Conservation (phyloP, 1,140 invertebrate genomes). For the Leptinotarsa lineolata region DNA sequence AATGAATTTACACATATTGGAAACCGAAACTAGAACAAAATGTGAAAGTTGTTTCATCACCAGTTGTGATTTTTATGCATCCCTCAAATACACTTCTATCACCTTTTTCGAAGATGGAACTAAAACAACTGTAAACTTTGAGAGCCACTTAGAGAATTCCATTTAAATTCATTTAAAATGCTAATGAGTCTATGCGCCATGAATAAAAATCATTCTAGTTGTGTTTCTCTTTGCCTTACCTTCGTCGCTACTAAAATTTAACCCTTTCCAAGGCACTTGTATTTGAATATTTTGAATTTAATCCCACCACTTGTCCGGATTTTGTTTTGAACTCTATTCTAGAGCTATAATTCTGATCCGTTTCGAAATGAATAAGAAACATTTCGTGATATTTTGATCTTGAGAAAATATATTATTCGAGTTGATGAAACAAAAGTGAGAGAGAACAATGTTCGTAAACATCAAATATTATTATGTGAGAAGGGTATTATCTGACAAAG, state of each 20-base stretch:
- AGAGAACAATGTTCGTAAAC: too few relatives aligned
- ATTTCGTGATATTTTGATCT: neutral
- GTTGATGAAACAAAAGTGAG: too few relatives aligned
- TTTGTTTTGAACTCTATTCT: neutral
- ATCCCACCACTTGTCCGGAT: slow-evolving; percentile 2
- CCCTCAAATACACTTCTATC: neutral
- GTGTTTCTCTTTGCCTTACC: slow-evolving; percentile 35
- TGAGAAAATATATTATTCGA: too few relatives aligned
- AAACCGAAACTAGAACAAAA: too few relatives aligned
- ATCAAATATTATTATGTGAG: too few relatives aligned
- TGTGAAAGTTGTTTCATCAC: too few relatives aligned
- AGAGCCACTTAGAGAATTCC: slow-evolving; percentile 46
- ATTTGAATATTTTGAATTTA: slow-evolving; percentile 22
- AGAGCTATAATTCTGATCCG: neutral
- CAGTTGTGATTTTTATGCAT: too few relatives aligned
- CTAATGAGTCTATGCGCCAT: slow-evolving; percentile 48
- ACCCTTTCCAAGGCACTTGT: slow-evolving; percentile 18
- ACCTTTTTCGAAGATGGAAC: slow-evolving; percentile 41
- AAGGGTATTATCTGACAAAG: too few relatives aligned
- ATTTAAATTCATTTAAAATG: slow-evolving; percentile 54
- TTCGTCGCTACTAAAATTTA: slow-evolving; percentile 7
- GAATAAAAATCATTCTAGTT: slow-evolving; percentile 49
- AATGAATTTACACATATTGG: too few relatives aligned
- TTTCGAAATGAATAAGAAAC: neutral
- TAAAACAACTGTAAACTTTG: slow-evolving; percentile 42